Evolutionary conservation across 1,140 invertebrate species (phyloP).

Genomic region (Pseudachorutes palmiensis): DNA sequence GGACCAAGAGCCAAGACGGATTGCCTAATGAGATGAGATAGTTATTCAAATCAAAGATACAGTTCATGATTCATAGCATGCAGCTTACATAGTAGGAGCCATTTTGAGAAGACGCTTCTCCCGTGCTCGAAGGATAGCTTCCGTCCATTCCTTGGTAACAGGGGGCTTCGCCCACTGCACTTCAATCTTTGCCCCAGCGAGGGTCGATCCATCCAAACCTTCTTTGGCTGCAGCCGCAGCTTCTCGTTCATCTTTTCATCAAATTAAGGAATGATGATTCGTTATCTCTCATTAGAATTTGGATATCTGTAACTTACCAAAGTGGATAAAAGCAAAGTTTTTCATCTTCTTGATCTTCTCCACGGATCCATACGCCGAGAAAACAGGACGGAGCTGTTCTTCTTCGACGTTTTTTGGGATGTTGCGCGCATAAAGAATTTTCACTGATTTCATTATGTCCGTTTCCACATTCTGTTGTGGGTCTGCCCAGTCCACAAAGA

Average conservation of each 20-base stretch:
- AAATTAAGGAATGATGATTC: too few species aligned
- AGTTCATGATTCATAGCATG: too few species aligned
- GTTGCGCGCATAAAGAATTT: conserved; percentile 95
- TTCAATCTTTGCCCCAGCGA: conserved; percentile 82
- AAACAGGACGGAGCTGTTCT: conserved; percentile 69
- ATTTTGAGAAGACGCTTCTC: conserved; percentile 77
- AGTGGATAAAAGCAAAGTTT: conserved; percentile 98
- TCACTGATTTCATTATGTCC: conserved; percentile 87
- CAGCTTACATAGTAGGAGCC: too few species aligned
- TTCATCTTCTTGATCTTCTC: conserved; percentile 94
- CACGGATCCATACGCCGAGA: conserved; percentile 62
- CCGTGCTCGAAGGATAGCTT: conserved; percentile 84
- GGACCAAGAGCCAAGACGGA: too few species aligned
- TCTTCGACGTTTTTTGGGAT: conserved; percentile 92
- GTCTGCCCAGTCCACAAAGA: conserved; percentile 87
- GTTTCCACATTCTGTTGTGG: neutral
- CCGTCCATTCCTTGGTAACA: conserved; percentile 95
- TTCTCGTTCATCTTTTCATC: too few species aligned
- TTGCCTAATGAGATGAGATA: too few species aligned
- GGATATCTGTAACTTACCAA: too few species aligned
- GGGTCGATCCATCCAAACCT: conserved; percentile 81
- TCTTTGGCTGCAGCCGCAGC: conserved; percentile 93
- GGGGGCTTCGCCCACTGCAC: conserved; percentile 96
- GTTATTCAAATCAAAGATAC: too few species aligned
- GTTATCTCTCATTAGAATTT: too few species aligned